phyloP scores from a whole-genome alignment of 2,888 invertebrate genomes.

The Drosophila paucipuncta region DNA sequence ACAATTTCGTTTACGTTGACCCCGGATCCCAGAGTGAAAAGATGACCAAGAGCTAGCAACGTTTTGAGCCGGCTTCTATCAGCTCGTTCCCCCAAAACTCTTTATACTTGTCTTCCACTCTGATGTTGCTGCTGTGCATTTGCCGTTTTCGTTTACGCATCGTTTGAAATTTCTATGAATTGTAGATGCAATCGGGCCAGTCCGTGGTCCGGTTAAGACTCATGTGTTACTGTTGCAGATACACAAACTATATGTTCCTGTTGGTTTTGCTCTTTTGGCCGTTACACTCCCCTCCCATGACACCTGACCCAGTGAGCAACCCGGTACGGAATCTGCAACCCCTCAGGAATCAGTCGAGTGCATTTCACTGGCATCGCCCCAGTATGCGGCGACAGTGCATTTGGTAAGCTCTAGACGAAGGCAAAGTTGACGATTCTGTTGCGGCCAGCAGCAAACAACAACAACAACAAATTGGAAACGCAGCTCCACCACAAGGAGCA shows the following conservation, averaged over 20 bases:
- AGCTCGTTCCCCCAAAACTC: not conserved
- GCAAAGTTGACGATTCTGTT: constrained; percentile 76
- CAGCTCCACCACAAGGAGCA: constrained; percentile 36
- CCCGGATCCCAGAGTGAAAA: constrained; percentile 37
- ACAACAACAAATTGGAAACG: constrained; percentile 25
- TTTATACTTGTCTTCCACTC: not conserved
- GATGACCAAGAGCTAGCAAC: constrained; percentile 40
- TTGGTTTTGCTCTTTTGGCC: constrained; percentile 20
- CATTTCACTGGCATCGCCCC: constrained; percentile 72
- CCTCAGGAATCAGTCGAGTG: constrained; percentile 66
- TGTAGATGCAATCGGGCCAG: constrained; percentile 84
- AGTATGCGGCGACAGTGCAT: constrained; percentile 59
- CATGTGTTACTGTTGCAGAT: constrained; percentile 71
- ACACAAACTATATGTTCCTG: constrained; percentile 16
- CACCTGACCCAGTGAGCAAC: constrained; percentile 32
- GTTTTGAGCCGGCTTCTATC: constrained; percentile 24
- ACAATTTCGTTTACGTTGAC: constrained; percentile 71
- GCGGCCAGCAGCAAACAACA: constrained; percentile 52
- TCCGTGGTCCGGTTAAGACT: constrained; percentile 73
- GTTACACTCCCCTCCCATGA: constrained; percentile 5
- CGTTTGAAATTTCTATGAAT: constrained; percentile 84
- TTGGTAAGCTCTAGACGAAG: constrained; percentile 80
- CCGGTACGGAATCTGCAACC: constrained; percentile 33
- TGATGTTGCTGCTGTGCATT: constrained; percentile 59
- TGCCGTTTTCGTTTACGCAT: constrained; percentile 83